Evolutionary conservation across 2,113 vertebrate genomes (phyloP).

Genomic region (Cettia cetti): DNA sequence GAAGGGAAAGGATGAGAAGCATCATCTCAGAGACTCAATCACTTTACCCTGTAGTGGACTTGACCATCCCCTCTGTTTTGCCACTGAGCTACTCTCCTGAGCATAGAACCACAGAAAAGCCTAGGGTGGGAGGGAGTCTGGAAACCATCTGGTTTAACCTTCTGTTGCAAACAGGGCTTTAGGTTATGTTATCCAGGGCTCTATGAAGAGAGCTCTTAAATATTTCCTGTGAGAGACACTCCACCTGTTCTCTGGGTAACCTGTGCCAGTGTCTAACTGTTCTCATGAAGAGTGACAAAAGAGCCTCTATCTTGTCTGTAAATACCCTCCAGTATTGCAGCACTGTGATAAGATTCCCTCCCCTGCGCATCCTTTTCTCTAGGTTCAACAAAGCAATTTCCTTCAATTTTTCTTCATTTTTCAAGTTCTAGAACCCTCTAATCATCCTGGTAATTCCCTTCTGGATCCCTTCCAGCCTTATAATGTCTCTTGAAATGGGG

Average conservation of each 20-base stretch:
- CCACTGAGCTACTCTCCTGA: not conserved
- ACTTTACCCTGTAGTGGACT: not conserved
- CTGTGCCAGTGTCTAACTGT: not conserved
- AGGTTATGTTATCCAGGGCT: not conserved
- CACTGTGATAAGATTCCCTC: not conserved
- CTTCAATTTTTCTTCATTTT: not conserved
- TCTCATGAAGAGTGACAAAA: not conserved
- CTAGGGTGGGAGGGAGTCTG: not conserved
- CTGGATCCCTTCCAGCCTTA: not conserved
- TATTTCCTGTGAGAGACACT: not conserved
- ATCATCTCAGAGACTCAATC: not conserved
- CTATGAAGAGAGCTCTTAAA: not conserved
- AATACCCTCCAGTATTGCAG: not conserved
- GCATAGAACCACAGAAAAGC: not conserved
- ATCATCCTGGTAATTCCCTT: not conserved
- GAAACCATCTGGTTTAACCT: not conserved
- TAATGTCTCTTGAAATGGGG: not conserved
- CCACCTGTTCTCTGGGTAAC: not conserved
- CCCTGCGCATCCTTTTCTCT: not conserved
- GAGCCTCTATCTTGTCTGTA: not conserved
- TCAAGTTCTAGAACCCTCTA: not conserved
- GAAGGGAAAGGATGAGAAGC: not conserved
- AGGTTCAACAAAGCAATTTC: not conserved
- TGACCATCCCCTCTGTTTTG: not conserved
- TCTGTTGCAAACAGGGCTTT: not conserved